Evolutionary conservation across 53 echinoderm and acorn worm species (phyloP).

Genomic region (Henricia sp.): DNA sequence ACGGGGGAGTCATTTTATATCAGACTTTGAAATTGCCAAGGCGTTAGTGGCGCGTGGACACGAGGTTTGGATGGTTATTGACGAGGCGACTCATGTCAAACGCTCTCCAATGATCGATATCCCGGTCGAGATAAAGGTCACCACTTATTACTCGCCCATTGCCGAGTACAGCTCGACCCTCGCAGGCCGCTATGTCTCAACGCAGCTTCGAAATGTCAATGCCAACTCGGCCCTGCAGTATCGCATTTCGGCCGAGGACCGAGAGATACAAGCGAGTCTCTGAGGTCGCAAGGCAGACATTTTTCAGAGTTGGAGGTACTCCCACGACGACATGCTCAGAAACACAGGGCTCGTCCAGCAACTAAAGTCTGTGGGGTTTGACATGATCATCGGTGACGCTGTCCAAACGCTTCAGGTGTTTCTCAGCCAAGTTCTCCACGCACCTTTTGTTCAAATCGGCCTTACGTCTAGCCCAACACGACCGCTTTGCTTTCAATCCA

Average conservation of each 20-base stretch:
- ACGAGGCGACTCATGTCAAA: no score
- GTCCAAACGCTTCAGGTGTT: conserved; percentile 19
- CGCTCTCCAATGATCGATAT: no score
- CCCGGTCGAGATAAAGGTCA: no score
- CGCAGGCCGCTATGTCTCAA: no score
- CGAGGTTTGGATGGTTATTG: no score
- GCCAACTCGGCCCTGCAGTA: conserved; percentile 45
- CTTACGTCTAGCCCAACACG: conserved; percentile 31
- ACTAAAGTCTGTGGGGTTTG: conserved; percentile 30
- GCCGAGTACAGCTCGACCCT: no score
- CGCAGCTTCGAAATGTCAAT: not conserved
- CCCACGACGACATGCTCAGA: conserved; percentile 17
- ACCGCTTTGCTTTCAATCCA: conserved; percentile 27
- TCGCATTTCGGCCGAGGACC: conserved; percentile 16
- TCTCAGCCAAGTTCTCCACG: conserved; percentile 14
- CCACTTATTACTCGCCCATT: no score
- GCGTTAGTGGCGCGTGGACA: no score
- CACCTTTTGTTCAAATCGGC: conserved; percentile 35
- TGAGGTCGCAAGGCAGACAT: not conserved
- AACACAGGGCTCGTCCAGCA: not conserved
- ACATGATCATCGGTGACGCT: conserved; percentile 41
- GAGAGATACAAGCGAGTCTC: not conserved
- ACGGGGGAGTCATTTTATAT: no score
- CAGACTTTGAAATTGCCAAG: no score
- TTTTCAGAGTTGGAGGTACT: conserved; percentile 2